phyloP scores from a whole-genome alignment of 2,113 vertebrate species.

The Macquaria australasica region DNA sequence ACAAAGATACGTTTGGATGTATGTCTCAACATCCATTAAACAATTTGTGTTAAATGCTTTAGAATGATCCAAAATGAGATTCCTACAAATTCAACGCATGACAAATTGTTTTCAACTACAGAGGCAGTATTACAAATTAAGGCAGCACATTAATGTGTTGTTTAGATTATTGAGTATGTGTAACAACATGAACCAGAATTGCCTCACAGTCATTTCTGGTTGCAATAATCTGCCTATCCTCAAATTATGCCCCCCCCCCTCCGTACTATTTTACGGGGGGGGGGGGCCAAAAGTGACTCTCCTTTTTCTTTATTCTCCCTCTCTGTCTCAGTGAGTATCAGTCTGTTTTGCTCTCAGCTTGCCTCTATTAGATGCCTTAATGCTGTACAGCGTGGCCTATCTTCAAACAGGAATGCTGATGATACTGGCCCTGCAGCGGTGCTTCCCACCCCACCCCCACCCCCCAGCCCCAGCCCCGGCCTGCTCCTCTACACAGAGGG shows the following conservation, averaged over 20 bases:
- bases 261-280: slow-evolving; percentile 37
- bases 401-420: slow-evolving; percentile 83
- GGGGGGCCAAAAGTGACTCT: slow-evolving; percentile 56
- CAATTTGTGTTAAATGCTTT: slow-evolving; percentile 62
- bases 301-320: slow-evolving; percentile 50
- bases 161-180: slow-evolving; percentile 76
- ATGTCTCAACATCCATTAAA: slow-evolving; percentile 51
- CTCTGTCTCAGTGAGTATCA: slow-evolving; percentile 61
- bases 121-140: slow-evolving; percentile 72
- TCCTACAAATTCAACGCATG: slow-evolving; percentile 71
- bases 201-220: slow-evolving; percentile 79
- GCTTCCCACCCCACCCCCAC: slow-evolving; percentile 44
- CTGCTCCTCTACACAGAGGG: slow-evolving; percentile 75
- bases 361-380: slow-evolving; percentile 77
- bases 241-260: slow-evolving; percentile 66
- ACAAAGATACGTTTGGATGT: slow-evolving; percentile 24
- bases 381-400: slow-evolving; percentile 79
- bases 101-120: slow-evolving; percentile 74
- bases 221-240: slow-evolving; percentile 75
- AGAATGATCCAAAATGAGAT: slow-evolving; percentile 71
- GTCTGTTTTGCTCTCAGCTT: slow-evolving; percentile 64
- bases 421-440: slow-evolving; percentile 77
- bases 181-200: slow-evolving; percentile 76
- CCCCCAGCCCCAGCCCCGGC: slow-evolving; percentile 48
- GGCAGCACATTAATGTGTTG: slow-evolving; percentile 76